These are phyloP conservation scores for Bradypodion ventrale DNA, from an alignment of 2,797 vertebrate species.

Conservation along the genomic window DNA sequence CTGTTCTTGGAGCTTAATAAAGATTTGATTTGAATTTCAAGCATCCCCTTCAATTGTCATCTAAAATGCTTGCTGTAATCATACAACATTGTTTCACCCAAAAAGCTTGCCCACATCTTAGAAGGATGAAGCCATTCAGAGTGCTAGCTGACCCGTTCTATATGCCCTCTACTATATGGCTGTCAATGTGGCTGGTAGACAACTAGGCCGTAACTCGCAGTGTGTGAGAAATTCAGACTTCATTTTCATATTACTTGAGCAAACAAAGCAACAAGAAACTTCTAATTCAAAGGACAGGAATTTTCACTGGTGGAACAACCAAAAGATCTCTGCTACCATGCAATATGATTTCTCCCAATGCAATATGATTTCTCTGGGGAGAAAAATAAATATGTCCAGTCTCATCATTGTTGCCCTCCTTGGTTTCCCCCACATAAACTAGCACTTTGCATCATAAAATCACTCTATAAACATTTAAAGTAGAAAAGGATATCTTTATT, in stretches of 20 bases:
- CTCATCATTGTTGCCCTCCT: too few relatives aligned
- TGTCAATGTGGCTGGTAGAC: neutral
- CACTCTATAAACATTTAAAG: too few relatives aligned
- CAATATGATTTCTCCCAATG: neutral
- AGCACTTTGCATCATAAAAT: too few relatives aligned
- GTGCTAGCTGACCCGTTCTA: neutral
- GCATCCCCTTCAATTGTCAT: slow-evolving; percentile 25
- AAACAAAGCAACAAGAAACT: neutral
- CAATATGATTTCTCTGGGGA: neutral
- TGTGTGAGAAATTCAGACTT: neutral
- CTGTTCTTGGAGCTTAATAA: too few relatives aligned
- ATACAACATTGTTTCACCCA: neutral
- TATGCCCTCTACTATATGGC: neutral
- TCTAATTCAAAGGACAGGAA: slow-evolving; percentile 25
- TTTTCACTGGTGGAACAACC: neutral
- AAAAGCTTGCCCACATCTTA: neutral
- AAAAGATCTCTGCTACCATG: neutral
- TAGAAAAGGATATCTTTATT: too few relatives aligned
- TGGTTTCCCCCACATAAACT: too few relatives aligned
- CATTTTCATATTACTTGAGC: neutral
- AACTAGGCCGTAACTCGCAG: neutral
- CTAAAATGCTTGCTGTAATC: slow-evolving; percentile 5
- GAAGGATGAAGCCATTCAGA: neutral
- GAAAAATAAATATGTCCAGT: too few relatives aligned
- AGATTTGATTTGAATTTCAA: neutral